Evolutionary conservation across 2,113 vertebrate species (phyloP).

Genomic region (Mastomys natalensis): DNA sequence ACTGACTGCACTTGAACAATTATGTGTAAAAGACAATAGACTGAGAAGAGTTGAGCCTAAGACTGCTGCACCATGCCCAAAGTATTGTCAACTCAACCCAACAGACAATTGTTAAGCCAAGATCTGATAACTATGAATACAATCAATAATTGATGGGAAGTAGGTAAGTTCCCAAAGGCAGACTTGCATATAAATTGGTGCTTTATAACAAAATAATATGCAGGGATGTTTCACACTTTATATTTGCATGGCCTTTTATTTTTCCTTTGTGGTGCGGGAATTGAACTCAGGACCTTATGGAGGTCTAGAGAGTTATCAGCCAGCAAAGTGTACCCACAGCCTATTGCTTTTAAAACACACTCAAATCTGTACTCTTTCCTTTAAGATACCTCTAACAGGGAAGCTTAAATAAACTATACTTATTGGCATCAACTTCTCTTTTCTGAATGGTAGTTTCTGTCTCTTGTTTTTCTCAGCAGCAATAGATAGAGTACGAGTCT

Average conservation of each 20-base stretch:
- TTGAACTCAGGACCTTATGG: neutral
- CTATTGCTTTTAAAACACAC: conserved; percentile 42
- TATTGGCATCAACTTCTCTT: neutral
- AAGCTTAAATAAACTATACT: neutral
- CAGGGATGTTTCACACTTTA: neutral
- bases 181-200: neutral
- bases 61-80: neutral
- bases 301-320: neutral
- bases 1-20: neutral
- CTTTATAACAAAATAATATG: neutral
- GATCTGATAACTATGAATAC: neutral
- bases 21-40: neutral
- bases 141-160: neutral
- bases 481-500: neutral
- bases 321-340: neutral
- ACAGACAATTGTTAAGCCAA: neutral
- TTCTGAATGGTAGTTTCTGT: neutral
- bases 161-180: neutral
- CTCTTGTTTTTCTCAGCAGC: neutral
- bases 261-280: neutral
- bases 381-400: neutral
- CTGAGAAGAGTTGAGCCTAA: neutral
- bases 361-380: neutral
- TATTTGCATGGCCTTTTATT: neutral
- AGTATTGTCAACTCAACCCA: neutral